Base-by-base conservation (phyloP, 2,113 vertebrate species). In the Osmerus eperlanus region DNA sequence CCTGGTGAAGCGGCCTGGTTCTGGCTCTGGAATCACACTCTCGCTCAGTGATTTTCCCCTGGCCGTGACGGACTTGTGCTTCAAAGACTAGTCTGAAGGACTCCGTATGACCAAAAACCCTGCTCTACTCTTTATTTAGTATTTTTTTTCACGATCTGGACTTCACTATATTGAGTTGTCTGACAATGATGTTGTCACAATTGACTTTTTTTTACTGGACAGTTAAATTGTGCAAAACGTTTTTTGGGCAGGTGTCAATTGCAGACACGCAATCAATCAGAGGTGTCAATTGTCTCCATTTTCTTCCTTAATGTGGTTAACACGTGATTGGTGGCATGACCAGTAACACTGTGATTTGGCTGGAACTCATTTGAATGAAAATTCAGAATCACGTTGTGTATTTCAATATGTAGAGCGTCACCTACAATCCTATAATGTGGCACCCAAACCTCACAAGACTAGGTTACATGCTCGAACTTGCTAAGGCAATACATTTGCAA, bases 71-170 rank as follows among this genome's bases (percentile, higher is more conserved):
- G 63, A 61, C 21, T 72, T 72, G 25, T 28, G 14, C 78, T 73
- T 79, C 63, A 68, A 81, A 84, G 83, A 78, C 85, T 78, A 83
- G 55, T 68, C 69, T 60, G 41, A 74, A 63, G 60, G 72, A 86
- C 82, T 83, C 79, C 55, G 75, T 79, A 66, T 72, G 67, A 82
- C 78, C 67, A 79, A 69, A 58, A 66, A 70, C 4, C 51, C 16
- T 11, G 60, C 51, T 11, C 16, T 74, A 52, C 66, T 65, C 32
- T 74, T 19, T 68, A 15, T 54, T 64, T 23, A 1, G 23, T 23
- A 52, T 81, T 9, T 59, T 55, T 55, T 74, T 23, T 36, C 15
- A n/a, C 25, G 16, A 64, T 29, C 62, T 66, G 79, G 73, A 84
- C 76, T 78, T 25, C 4, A 47, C 13, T 47, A 47, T 47, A 12